Base-by-base conservation (phyloP, 2,113 vertebrate species). In the Candoia aspera region DNA sequence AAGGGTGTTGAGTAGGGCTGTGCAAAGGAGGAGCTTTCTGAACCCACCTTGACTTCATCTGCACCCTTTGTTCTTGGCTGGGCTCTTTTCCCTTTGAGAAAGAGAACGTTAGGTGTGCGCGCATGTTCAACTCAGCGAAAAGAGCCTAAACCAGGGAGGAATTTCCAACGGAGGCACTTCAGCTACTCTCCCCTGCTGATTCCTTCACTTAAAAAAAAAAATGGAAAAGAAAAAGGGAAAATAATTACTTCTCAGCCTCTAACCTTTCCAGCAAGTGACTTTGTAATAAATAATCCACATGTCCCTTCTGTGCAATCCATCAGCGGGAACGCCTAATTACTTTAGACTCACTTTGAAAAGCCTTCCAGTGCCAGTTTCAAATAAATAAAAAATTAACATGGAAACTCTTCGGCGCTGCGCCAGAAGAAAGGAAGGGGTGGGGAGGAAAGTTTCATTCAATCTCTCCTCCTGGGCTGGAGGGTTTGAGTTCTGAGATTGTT, bases 231-330 rank as follows among this genome's bases (percentile, higher is more conserved):
- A 90, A 95, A 96, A 95, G 94, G 96, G 95, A 95, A 97, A 97
- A 97, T 97, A 97, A 98, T 97, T 97, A 98, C 97, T 97, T 97
- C 97, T 97, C 97, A 98, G 97, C 97, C 97, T 97, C 98, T 97
- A 98, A 97, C 98, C 98, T 98, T 98, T 97, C 97, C 93, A 96
- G 97, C 97, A 96, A 97, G 98, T 96, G 97, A 97, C 98, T 97
- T 73, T 93, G 97, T 97, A 96, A 98, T 97, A 98, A 98, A 98
- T 97, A 98, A 97, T 97, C 97, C 97, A 96, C 96, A 93, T 91
- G 94, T 96, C 97, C 97, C 97, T 96, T 97, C 97, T 97, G 97
- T 96, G 96, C 93, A 95, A 97, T 97, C 97, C 97, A 94, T 97
- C 97, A 97, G 97, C 95, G 68, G 96, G 96, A 95, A 92, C 92